These are phyloP conservation scores for Loxodonta africana DNA, from an alignment of 2,113 vertebrate genomes.

Conservation along the genomic window DNA sequence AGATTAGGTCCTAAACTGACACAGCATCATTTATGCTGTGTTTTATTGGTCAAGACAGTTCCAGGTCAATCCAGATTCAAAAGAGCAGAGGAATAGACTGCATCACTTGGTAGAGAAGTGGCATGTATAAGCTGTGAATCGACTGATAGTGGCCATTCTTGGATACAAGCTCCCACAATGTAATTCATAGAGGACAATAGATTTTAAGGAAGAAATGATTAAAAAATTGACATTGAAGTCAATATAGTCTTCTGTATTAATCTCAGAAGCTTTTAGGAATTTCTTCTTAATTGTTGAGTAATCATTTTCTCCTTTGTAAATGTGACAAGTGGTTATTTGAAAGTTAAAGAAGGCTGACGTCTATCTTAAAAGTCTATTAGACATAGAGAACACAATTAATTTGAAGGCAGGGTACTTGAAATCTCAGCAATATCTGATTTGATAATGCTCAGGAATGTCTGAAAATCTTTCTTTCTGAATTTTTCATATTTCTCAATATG, in stretches of 20 bases:
- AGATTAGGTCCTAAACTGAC: neutral
- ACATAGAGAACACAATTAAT: neutral
- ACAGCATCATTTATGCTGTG: neutral
- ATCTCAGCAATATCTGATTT: neutral
- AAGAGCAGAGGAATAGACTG: neutral
- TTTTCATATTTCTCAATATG: neutral
- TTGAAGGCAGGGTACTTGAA: neutral
- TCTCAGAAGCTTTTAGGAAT: conserved; percentile 36
- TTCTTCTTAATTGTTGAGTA: neutral
- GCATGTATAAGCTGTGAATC: neutral
- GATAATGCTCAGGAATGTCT: neutral
- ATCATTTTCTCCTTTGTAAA: conserved; percentile 7
- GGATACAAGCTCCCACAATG: neutral
- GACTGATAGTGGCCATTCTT: neutral
- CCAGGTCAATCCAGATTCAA: neutral
- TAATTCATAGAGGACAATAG: neutral
- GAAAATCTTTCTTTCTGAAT: neutral
- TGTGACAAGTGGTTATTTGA: conserved; percentile 29
- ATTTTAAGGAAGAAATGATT: neutral
- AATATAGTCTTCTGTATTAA: neutral
- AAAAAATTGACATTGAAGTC: neutral
- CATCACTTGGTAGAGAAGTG: neutral
- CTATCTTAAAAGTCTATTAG: neutral
- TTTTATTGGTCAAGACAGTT: neutral
- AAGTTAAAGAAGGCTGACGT: neutral